Percentiles rank a stretch among this genome's conserved stretches.
phyloP scores from a whole-genome alignment of 2,113 vertebrate species.

The Hydrochoerus hydrochaeris region DNA sequence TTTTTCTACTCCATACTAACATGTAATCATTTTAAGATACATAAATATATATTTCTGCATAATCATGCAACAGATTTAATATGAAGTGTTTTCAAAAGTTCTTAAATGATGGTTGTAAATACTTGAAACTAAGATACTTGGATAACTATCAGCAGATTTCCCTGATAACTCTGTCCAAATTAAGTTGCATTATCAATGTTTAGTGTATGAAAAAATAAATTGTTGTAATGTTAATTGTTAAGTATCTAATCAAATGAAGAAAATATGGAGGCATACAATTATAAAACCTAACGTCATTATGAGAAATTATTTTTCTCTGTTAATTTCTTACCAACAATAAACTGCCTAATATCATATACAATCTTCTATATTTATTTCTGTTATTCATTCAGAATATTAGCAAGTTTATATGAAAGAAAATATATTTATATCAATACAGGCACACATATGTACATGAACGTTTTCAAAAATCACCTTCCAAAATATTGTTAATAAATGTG shows the following conservation, averaged over 20 bases:
- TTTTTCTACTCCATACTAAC: neutral
- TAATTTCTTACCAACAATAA: neutral
- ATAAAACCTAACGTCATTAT: neutral
- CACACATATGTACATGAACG: neutral
- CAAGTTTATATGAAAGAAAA: neutral
- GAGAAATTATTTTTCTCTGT: neutral
- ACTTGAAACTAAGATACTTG: neutral
- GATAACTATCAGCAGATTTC: neutral
- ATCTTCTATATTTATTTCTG: neutral
- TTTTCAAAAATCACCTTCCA: neutral
- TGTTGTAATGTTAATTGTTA: neutral
- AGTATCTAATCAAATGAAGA: neutral
- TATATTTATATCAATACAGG: neutral
- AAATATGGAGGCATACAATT: neutral
- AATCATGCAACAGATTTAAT: neutral
- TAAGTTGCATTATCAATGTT: neutral
- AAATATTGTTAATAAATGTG: neutral
- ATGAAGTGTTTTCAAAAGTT: neutral
- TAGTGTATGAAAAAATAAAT: neutral
- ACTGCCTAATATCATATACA: neutral
- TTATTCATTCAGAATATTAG: neutral
- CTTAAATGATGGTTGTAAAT: neutral
- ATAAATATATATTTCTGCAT: neutral
- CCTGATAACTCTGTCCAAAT: neutral
- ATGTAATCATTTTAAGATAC: neutral